Evolutionary conservation across 1,140 invertebrate genomes (phyloP).

Genomic region (Musca vetustissima): DNA sequence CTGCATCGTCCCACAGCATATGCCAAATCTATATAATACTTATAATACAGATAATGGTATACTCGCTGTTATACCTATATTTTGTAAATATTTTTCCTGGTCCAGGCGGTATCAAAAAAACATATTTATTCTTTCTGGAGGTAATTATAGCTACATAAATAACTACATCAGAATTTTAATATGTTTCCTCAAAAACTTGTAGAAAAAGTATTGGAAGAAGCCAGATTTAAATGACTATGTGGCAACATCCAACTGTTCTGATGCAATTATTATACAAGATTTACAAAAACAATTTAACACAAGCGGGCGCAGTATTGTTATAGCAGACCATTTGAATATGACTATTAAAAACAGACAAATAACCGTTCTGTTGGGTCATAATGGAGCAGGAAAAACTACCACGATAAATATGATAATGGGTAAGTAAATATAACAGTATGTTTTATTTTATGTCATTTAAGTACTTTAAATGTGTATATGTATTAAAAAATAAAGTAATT

Average conservation of each 20-base stretch:
- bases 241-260: conserved; percentile 34
- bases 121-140: conserved; percentile 44
- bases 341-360: conserved; percentile 59
- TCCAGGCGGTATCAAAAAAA: conserved; percentile 42
- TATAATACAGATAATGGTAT: conserved; percentile 39
- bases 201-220: conserved; percentile 45
- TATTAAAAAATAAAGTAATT: too few species aligned
- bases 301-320: conserved; percentile 38
- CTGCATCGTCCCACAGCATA: conserved; percentile 37
- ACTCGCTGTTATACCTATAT: conserved; percentile 47
- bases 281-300: conserved; percentile 45
- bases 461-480: too few species aligned
- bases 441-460: too few species aligned
- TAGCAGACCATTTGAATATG: conserved; percentile 49
- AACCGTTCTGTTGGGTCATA: conserved; percentile 70
- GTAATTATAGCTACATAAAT: conserved; percentile 29
- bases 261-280: conserved; percentile 47
- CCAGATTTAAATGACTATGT: conserved; percentile 44
- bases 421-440: conserved; percentile 29
- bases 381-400: conserved; percentile 75
- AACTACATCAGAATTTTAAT: too few species aligned
- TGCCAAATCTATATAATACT: conserved; percentile 40
- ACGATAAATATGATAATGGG: conserved; percentile 62
- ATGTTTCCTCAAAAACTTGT: too few species aligned
- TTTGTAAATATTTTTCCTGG: conserved; percentile 47